A percentile compares a stretch with the other conserved stretches of the same genome.
Evolutionary conservation across 2,113 vertebrate species (phyloP).

Genomic region (Anoura caudifer): DNA sequence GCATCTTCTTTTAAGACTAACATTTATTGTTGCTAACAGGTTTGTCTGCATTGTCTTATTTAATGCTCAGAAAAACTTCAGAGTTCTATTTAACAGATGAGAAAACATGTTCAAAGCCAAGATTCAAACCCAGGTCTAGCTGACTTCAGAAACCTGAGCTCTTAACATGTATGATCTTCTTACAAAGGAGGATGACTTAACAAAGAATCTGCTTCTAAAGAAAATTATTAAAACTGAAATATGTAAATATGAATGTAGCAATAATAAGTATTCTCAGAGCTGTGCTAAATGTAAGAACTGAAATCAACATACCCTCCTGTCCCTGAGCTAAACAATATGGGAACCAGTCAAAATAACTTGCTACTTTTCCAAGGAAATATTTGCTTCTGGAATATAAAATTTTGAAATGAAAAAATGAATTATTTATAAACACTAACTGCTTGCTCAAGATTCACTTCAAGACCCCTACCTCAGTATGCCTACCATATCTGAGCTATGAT

Average conservation of each 20-base stretch:
- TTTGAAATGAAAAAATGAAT: neutral
- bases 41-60: neutral
- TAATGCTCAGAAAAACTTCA: neutral
- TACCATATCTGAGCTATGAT: neutral
- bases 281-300: neutral
- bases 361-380: neutral
- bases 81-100: neutral
- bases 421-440: neutral
- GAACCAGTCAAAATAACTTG: neutral
- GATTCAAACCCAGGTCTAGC: neutral
- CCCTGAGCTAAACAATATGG: neutral
- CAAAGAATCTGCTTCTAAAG: neutral
- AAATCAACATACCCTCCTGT: neutral
- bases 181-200: neutral
- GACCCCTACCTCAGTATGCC: neutral
- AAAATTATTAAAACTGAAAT: neutral
- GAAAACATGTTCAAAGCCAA: neutral
- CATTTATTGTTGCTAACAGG: neutral
- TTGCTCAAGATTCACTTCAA: neutral
- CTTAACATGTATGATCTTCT: neutral
- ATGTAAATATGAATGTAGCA: neutral
- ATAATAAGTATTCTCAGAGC: conserved; percentile 1
- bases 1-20: neutral
- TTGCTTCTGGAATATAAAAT: neutral
- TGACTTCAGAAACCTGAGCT: neutral